phyloP scores from a whole-genome alignment of 1,140 invertebrate genomes.

The Diabrotica virgifera region DNA sequence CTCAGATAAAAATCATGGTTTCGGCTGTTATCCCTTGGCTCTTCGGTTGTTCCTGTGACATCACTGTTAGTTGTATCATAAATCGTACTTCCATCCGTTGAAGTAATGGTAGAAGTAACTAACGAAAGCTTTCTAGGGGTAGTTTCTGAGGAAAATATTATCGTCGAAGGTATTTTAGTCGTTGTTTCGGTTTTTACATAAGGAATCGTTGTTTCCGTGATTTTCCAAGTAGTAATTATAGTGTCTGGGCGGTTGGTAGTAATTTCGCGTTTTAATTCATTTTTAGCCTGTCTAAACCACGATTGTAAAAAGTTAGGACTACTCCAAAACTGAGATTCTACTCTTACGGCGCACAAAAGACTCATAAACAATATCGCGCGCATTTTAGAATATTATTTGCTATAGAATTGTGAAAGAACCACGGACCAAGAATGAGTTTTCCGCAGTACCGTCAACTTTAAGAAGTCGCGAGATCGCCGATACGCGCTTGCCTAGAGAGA shows the following conservation, averaged over 20 bases:
- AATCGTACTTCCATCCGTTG: constrained; percentile 27
- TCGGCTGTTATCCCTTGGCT: constrained; percentile 51
- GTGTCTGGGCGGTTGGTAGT: constrained; percentile 19
- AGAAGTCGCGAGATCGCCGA: constrained; percentile 4
- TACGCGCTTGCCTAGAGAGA: constrained; percentile 5
- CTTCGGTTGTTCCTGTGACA: constrained; percentile 48
- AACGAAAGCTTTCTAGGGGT: constrained; percentile 12
- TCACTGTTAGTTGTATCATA: constrained; percentile 41
- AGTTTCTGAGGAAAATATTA: constrained; percentile 18
- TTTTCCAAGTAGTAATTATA: constrained; percentile 20
- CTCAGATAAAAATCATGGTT: constrained; percentile 44
- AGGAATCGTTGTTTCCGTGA: constrained; percentile 18
- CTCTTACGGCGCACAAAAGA: constrained; percentile 33
- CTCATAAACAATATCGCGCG: constrained; percentile 34
- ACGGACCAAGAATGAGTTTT: constrained; percentile 28
- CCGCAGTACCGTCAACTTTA: constrained; percentile 28
- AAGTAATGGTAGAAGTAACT: constrained; percentile 13
- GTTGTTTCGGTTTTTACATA: constrained; percentile 1
- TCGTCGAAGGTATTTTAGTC: constrained; percentile 28
- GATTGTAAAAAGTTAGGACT: constrained; percentile 39
- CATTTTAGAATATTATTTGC: constrained; percentile 31
- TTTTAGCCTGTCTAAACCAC: constrained; percentile 43
- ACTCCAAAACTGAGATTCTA: constrained; percentile 42
- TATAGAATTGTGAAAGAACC: constrained; percentile 20
- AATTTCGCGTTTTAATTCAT: constrained; percentile 13